Base-by-base conservation (phyloP, 35 echinoderm and acorn worm species). In the Patiria miniata region DNA sequence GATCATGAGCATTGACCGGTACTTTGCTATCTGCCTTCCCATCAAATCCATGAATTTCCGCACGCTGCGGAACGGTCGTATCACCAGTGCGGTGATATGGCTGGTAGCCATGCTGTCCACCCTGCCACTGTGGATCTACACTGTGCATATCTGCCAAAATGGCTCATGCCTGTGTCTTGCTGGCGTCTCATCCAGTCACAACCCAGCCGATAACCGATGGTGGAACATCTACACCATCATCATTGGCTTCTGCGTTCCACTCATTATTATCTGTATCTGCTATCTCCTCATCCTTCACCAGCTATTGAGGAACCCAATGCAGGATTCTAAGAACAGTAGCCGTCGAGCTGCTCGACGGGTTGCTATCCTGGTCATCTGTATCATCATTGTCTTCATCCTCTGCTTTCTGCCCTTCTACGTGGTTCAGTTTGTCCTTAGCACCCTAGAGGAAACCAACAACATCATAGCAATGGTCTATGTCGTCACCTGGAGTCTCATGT, bases 1-100 rank as follows among this genome's bases (percentile, higher is more conserved):
- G 32, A 90, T 90, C 7, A 93, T 97, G 95, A 93, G 95, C 52
- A 37, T 97, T 5, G 95, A 97, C 58, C 91, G 95, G 36, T 97
- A 97, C 87, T 51, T 97, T 56, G 95, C 95, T 32, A 93, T 97
- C 22, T 93, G 91, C 52, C 88, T 93, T 34, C 91, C 95, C 39
- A 90, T 97, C 52, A 61, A 89, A 68, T 97, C 95, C 2, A 97
- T 97, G 91, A 91, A 83, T 78, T 93, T 90, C 73, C 78, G 95
- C 34, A 97, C 95, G 26, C 39, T 97, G 79, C 68, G 77, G 30
- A 93, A 87, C 44, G 95, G 87, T 1, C 57, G 87, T 7, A 87
- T 93, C 42, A 87, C 87, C 22, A 87, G 91, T 21, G 56, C 83
- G 21, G 19, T 88, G 16, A 84, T 93, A 5, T 97, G 95, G 95